Conservation (phyloP, 2,888 invertebrate genomes). For the Yponomeuta malinellus region DNA sequence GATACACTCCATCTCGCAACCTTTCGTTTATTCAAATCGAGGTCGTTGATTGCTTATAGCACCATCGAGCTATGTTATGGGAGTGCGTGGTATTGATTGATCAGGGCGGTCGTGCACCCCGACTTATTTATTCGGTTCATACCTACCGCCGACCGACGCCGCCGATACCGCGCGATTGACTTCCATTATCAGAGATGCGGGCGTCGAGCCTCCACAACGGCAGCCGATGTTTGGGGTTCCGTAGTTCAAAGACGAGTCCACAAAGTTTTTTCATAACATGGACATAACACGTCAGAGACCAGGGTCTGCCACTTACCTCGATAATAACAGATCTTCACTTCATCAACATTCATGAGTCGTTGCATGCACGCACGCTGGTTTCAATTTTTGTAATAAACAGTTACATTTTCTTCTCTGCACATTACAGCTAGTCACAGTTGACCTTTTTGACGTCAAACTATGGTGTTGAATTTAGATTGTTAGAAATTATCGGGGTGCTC, state of each 20-base stretch:
- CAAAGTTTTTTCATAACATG: neutral
- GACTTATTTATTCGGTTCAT: constrained; percentile 12
- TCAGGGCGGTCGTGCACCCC: constrained; percentile 13
- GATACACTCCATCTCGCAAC: neutral
- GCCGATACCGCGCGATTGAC: constrained; percentile 11
- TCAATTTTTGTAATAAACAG: too few relatives aligned
- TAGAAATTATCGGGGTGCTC: too few relatives aligned
- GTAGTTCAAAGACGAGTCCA: too few relatives aligned
- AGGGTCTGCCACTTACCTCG: too few relatives aligned
- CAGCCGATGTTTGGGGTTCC: neutral
- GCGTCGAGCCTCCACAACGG: neutral
- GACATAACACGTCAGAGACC: neutral
- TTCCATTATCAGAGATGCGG: constrained; percentile 5
- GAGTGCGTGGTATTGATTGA: constrained; percentile 14
- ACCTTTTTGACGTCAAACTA: too few relatives aligned
- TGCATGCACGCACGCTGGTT: too few relatives aligned
- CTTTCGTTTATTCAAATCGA: neutral
- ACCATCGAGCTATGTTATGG: neutral
- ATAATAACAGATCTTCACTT: too few relatives aligned
- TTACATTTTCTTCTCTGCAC: too few relatives aligned
- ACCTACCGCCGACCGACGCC: neutral
- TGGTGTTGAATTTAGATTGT: too few relatives aligned
- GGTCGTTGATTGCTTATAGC: neutral
- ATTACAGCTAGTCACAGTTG: too few relatives aligned
- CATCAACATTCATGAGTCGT: too few relatives aligned